phyloP scores from a whole-genome alignment of 2,888 invertebrate species.

The Ceriagrion tenellum region DNA sequence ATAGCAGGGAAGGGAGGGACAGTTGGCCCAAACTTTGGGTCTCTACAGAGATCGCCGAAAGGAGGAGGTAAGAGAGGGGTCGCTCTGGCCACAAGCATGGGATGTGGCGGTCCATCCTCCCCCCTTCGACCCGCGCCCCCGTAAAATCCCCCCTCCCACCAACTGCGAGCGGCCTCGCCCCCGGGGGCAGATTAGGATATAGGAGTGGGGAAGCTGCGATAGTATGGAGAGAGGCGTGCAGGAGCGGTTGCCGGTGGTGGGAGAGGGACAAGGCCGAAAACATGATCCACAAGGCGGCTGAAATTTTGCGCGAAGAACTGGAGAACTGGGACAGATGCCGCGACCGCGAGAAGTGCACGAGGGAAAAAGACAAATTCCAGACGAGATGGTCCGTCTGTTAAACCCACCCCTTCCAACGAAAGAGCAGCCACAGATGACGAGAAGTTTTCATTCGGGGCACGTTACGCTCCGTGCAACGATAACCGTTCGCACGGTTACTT shows the following conservation, averaged over 20 bases:
- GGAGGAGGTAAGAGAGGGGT: not conserved
- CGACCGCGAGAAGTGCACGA: no score
- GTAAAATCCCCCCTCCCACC: not conserved
- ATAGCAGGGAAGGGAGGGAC: not conserved
- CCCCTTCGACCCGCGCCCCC: not conserved
- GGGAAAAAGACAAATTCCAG: not conserved
- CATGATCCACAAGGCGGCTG: not conserved
- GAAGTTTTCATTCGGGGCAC: no score
- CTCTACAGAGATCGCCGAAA: not conserved
- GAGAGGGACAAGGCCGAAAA: not conserved
- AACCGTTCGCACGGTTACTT: no score
- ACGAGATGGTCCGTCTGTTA: no score
- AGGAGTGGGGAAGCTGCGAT: not conserved
- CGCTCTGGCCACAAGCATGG: not conserved
- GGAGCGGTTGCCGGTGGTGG: no score
- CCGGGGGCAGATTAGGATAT: not conserved
- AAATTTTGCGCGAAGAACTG: not conserved
- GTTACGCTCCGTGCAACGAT: no score
- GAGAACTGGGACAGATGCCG: not conserved
- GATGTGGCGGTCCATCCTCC: not conserved
- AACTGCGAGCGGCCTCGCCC: slow-evolving; percentile 1
- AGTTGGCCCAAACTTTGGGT: not conserved
- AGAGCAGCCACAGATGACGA: no score
- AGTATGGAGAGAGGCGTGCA: not conserved
- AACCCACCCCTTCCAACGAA: no score